These are phyloP conservation scores for Penaeus monodon DNA, from an alignment of 2,888 invertebrate species.

Conservation along the genomic window DNA sequence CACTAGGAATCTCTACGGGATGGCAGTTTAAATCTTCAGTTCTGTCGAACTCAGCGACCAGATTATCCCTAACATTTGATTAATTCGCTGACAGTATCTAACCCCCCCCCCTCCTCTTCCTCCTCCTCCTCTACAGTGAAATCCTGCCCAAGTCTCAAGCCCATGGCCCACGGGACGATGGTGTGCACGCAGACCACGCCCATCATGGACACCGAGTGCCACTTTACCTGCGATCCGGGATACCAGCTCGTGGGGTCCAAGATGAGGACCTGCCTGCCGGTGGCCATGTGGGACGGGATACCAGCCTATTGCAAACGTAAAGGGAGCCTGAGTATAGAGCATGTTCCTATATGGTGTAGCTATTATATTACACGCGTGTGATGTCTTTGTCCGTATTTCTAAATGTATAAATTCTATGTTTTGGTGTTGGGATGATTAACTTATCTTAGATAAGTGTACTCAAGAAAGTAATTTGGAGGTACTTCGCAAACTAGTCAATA, in stretches of 20 bases:
- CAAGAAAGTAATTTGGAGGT: too few species aligned
- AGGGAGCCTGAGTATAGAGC: constrained; percentile 44
- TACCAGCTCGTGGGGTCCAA: constrained; percentile 77
- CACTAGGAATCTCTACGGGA: too few species aligned
- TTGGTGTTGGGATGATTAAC: too few species aligned
- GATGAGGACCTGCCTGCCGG: constrained; percentile 77
- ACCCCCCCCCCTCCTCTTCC: background rate
- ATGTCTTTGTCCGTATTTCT: too few species aligned
- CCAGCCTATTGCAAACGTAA: constrained; percentile 78
- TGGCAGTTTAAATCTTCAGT: too few species aligned
- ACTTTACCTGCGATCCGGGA: constrained; percentile 77
- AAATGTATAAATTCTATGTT: too few species aligned
- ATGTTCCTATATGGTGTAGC: too few species aligned
- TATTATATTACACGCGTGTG: too few species aligned
- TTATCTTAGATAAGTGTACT: too few species aligned
- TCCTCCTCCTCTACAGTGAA: constrained; percentile 68
- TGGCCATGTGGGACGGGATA: constrained; percentile 80
- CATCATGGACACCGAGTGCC: constrained; percentile 77
- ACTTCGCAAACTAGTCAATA: too few species aligned
- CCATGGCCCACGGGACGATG: constrained; percentile 75
- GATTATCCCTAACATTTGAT: too few species aligned
- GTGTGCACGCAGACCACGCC: constrained; percentile 70
- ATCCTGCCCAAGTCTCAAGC: constrained; percentile 75
- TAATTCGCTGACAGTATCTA: background rate
- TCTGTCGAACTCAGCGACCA: too few species aligned